These are phyloP conservation scores for Phyllotreta cruciferae DNA, from an alignment of 2,888 invertebrate genomes.

Conservation along the genomic window DNA sequence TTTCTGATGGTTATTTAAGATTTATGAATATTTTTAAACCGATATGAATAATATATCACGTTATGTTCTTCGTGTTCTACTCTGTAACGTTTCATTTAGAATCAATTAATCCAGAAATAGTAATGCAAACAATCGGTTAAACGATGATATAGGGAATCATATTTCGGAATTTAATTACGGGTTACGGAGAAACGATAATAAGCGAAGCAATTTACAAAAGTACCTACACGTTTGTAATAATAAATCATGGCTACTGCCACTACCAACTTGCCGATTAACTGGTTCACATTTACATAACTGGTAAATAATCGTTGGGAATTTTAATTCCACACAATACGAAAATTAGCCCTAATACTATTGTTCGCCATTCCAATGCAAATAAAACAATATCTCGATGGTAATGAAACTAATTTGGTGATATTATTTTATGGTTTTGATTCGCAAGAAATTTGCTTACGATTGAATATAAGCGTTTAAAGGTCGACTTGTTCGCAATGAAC, in stretches of 20 bases:
- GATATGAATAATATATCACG: too few species aligned
- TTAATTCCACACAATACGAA: conserved; percentile 17
- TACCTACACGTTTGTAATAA: conserved; percentile 17
- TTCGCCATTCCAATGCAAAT: conserved; percentile 1
- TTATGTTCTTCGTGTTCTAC: too few species aligned
- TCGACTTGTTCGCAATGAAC: too few species aligned
- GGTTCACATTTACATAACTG: conserved; percentile 27
- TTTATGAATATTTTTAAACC: too few species aligned
- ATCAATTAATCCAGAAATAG: too few species aligned
- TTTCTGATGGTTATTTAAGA: too few species aligned
- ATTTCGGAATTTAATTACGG: conserved; percentile 12
- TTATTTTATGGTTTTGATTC: too few species aligned
- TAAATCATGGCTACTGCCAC: conserved; percentile 17
- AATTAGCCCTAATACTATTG: conserved; percentile 20
- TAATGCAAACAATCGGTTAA: too few species aligned
- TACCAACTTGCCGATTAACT: conserved; percentile 21
- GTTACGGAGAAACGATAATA: conserved; percentile 12
- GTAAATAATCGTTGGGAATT: conserved; percentile 23
- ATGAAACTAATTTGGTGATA: too few species aligned
- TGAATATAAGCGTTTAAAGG: too few species aligned
- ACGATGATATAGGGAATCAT: neutral
- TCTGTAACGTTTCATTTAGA: too few species aligned
- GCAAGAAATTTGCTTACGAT: too few species aligned
- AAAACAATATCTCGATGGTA: neutral
- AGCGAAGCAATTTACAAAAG: conserved; percentile 12